Evolutionary conservation across 1,140 invertebrate genomes (phyloP), one percentile per base, ranked within the genome.

Genomic region (Maconellicoccus hirsutus): DNA sequence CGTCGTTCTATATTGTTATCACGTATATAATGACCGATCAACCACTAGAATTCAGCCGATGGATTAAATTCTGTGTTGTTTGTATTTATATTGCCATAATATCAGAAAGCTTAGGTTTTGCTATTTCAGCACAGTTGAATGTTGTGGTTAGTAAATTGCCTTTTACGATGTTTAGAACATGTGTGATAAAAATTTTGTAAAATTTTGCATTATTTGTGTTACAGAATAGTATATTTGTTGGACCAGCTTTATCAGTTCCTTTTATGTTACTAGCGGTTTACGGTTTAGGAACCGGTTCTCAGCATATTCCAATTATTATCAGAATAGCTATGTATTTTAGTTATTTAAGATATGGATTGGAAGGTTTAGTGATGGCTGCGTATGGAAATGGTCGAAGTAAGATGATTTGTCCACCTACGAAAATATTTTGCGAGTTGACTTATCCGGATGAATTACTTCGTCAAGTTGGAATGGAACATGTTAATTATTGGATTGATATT

Each of bases 161-260:
- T 27, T n/a, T n/a, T n/a, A n/a, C n/a, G n/a, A n/a, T 42, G 39
- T 42, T 42, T 42, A 10, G 39, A 42, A 42, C 39, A 42, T 42
- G 39, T 42, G 8, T 42, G n/a, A n/a, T 6, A 38, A 38, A 38
- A 38, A 52, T 52, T 52, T 52, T 52, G 42, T 52, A 52, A 52
- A 8, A 6, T 71, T 38, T 14, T 61, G 71, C 70, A 71, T 21
- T 42, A 72, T 70, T 73, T 71, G 72, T 72, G 74, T 72, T 82
- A 71, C 79, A 92, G 90, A 91, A 92, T 77, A 85, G 86, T 59
- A 86, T 90, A 79, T 92, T 92, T 76, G 79, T 89, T 27, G 90
- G 89, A 0, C 89, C 90, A 6, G 86, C 86, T 0, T 71, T 88
- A 14, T 82, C 86, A 22, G 89, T 90, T 0, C 89, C 90, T 0